Evolutionary conservation across 2,888 invertebrate genomes (phyloP).

Genomic region (Calameuta filiformis): DNA sequence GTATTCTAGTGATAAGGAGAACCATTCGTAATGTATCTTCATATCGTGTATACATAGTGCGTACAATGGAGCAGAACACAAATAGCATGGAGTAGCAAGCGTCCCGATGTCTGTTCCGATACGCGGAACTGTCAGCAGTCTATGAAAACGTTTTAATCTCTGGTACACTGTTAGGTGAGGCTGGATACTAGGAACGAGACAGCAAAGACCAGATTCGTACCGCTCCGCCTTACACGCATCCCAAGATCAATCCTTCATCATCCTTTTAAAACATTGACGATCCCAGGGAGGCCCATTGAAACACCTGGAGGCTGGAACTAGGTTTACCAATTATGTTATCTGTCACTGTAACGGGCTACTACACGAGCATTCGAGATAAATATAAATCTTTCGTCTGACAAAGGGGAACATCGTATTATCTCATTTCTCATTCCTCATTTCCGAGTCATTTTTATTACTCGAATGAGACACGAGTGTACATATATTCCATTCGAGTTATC

Average conservation of each 20-base stretch:
- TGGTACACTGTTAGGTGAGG: neutral
- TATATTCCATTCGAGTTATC: neutral
- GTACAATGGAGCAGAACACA: neutral
- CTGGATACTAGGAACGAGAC: neutral
- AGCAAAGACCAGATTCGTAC: slow-evolving; percentile 2
- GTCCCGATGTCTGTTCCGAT: neutral
- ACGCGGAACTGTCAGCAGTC: neutral
- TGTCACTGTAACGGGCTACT: slow-evolving; percentile 10
- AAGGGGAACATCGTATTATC: neutral
- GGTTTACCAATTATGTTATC: slow-evolving; percentile 9
- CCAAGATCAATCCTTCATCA: neutral
- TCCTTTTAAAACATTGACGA: neutral
- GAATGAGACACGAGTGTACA: neutral
- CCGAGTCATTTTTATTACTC: neutral
- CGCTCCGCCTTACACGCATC: neutral
- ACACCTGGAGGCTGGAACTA: neutral
- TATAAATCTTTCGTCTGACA: slow-evolving; percentile 4
- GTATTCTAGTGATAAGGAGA: neutral
- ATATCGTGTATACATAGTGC: neutral
- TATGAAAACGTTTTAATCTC: slow-evolving; percentile 3
- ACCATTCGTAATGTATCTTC: neutral
- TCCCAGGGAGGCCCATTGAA: neutral
- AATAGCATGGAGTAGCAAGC: neutral
- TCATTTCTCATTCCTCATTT: neutral
- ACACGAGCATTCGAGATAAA: slow-evolving; percentile 7